These are phyloP conservation scores for Thryonomys swinderianus DNA, from an alignment of 2,113 vertebrate species.

Conservation along the genomic window DNA sequence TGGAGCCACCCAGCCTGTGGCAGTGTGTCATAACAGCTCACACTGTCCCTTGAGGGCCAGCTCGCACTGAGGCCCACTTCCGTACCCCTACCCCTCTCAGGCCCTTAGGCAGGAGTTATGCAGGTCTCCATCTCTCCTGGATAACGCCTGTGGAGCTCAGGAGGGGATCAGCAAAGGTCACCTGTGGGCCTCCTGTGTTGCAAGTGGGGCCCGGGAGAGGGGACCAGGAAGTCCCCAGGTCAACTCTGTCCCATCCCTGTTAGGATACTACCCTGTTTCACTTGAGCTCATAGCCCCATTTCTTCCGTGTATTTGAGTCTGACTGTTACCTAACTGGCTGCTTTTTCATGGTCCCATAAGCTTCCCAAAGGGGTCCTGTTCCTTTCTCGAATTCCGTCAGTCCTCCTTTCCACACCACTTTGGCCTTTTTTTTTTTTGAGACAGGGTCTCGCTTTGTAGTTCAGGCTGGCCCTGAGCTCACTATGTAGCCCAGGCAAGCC, in stretches of 20 bases:
- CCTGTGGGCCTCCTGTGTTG: not conserved
- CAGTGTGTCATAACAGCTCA: not conserved
- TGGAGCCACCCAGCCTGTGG: not conserved
- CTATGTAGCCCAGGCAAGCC: too few relatives aligned
- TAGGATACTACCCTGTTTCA: not conserved
- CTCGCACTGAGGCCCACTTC: not conserved
- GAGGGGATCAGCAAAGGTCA: not conserved
- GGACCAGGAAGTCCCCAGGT: not conserved
- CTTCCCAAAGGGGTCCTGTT: not conserved
- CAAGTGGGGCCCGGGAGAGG: not conserved
- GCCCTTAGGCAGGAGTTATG: not conserved
- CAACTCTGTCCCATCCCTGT: not conserved
- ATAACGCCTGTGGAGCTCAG: not conserved
- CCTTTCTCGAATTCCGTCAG: not conserved
- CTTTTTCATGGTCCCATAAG: not conserved
- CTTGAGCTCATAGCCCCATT: not conserved
- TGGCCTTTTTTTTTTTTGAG: too few relatives aligned
- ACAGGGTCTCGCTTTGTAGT: too few relatives aligned
- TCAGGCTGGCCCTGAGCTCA: too few relatives aligned
- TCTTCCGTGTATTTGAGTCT: not conserved
- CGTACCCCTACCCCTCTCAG: too few relatives aligned
- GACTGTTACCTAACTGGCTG: not conserved
- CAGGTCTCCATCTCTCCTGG: not conserved
- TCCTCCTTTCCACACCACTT: not conserved
- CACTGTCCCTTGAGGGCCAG: not conserved